Evolutionary conservation across 1,140 invertebrate species (phyloP).

Genomic region (Copidosoma floridanum): DNA sequence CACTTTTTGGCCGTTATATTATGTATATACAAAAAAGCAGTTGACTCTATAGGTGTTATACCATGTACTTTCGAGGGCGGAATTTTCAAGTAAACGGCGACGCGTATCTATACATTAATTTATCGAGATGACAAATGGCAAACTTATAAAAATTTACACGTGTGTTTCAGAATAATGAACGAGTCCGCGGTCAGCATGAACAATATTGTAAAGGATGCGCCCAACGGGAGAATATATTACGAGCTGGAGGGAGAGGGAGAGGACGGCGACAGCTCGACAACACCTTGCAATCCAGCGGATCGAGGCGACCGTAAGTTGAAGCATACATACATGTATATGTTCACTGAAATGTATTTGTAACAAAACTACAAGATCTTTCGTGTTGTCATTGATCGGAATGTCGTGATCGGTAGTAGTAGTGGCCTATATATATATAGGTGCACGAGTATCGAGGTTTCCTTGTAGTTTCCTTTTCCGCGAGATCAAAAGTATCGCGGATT

Average conservation of each 20-base stretch:
- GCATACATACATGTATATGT: background rate
- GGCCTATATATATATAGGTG: too few relatives aligned
- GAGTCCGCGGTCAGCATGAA: constrained; percentile 26
- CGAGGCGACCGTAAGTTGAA: constrained; percentile 45
- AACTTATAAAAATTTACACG: too few relatives aligned
- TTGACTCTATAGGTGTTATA: too few relatives aligned
- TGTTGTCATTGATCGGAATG: background rate
- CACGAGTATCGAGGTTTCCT: too few relatives aligned
- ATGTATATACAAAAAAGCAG: too few relatives aligned
- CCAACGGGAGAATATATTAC: constrained; percentile 37
- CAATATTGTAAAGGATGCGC: background rate
- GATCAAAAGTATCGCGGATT: too few relatives aligned
- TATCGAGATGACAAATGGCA: too few relatives aligned
- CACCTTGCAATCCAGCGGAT: constrained; percentile 40
- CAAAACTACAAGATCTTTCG: background rate
- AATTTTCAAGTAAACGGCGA: background rate
- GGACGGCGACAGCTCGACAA: constrained; percentile 51
- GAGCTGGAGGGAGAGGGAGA: constrained; percentile 45
- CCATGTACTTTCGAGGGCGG: too few relatives aligned
- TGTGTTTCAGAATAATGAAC: constrained; percentile 44
- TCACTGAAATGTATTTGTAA: too few relatives aligned
- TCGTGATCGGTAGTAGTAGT: background rate
- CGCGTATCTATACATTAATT: background rate
- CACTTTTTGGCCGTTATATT: too few relatives aligned
- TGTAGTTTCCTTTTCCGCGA: too few relatives aligned